A percentile compares a stretch with the other conserved stretches of the same genome.
phyloP scores from a whole-genome alignment of 2,888 invertebrate genomes.

The Latheticus oryzae region DNA sequence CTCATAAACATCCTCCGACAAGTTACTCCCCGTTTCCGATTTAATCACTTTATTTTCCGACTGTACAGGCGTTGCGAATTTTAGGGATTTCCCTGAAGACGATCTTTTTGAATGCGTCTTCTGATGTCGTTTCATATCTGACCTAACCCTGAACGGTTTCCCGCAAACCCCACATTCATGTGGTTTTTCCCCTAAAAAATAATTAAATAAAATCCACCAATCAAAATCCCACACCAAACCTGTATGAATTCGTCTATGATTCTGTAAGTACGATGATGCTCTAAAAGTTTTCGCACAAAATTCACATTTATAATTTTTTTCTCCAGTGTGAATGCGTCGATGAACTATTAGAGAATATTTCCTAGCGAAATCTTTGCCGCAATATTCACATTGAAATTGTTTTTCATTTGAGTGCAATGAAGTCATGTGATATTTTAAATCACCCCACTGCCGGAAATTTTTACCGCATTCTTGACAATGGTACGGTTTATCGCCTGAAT shows the following conservation, averaged over 20 bases:
- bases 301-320: constrained; percentile 88
- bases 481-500: constrained; percentile 88
- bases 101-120: constrained; percentile 72
- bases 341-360: constrained; percentile 89
- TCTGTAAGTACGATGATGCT: constrained; percentile 86
- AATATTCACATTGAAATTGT: constrained; percentile 89
- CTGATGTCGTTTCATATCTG: constrained; percentile 85
- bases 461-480: constrained; percentile 83
- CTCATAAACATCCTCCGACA: constrained; percentile 49
- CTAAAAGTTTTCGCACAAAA: constrained; percentile 86
- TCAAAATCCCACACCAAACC: constrained; percentile 65
- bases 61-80: constrained; percentile 34
- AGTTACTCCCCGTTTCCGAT: constrained; percentile 44
- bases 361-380: constrained; percentile 88
- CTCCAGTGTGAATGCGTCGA: constrained; percentile 87
- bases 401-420: constrained; percentile 86
- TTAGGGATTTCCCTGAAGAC: constrained; percentile 55
- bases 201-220: constrained; percentile 15
- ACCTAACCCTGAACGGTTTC: constrained; percentile 84
- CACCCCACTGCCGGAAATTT: constrained; percentile 88
- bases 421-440: constrained; percentile 86
- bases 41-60: constrained; percentile 35
- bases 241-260: constrained; percentile 87
- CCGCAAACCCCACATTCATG: constrained; percentile 81
- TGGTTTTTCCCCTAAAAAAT: constrained; percentile 77